Percentiles rank a stretch among this genome's conserved stretches.
Conservation (phyloP, 1,140 invertebrate species). For the Ceratina australensis region DNA sequence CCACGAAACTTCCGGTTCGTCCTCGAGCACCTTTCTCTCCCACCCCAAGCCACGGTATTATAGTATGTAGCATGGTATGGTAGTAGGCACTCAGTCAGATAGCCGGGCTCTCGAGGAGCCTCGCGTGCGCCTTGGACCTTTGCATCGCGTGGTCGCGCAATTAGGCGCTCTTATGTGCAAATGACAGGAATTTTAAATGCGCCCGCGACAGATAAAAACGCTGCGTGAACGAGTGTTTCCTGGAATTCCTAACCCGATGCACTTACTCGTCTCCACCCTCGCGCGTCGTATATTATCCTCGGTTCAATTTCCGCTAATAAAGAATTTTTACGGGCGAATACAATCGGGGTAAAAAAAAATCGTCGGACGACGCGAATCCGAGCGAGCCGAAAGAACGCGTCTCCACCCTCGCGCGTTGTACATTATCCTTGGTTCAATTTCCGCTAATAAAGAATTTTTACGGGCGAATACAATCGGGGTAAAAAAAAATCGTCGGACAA, state of each 20-base stretch:
- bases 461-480: too few species aligned
- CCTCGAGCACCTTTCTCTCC: neutral
- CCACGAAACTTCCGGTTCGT: slow-evolving; percentile 60
- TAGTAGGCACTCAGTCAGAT: neutral
- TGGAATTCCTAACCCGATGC: slow-evolving; percentile 9
- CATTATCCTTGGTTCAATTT: too few species aligned
- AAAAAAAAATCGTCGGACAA: too few species aligned
- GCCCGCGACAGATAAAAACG: slow-evolving; percentile 27
- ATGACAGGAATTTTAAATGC: slow-evolving; percentile 58
- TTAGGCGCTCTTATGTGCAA: slow-evolving; percentile 61
- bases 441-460: too few species aligned
- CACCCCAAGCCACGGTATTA: neutral
- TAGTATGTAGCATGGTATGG: too few species aligned
- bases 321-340: too few species aligned
- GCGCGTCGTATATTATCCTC: too few species aligned
- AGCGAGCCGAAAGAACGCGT: too few species aligned
- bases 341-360: too few species aligned
- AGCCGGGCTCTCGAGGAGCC: neutral
- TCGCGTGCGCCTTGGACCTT: slow-evolving; percentile 39
- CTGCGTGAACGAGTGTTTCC: slow-evolving; percentile 29
- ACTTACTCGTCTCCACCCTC: neutral
- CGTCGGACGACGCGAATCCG: too few species aligned
- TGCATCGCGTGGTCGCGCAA: slow-evolving; percentile 42
- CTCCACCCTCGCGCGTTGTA: too few species aligned
- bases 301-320: too few species aligned